phyloP scores from a whole-genome alignment of 1,140 invertebrate species.

The Trypoxylus dichotomus region DNA sequence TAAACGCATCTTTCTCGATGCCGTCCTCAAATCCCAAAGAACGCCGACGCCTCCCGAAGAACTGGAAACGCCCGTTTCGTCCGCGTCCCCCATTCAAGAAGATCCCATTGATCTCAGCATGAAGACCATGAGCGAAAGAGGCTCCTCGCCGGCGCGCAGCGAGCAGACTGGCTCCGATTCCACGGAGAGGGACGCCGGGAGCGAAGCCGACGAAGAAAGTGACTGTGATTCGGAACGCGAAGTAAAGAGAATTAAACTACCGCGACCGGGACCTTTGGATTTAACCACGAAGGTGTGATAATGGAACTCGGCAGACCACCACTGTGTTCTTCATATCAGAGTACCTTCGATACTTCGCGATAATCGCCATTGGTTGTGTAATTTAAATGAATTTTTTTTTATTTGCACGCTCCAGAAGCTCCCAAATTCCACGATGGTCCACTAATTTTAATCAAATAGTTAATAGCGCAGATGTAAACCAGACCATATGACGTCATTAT shows the following conservation, averaged over 20 bases:
- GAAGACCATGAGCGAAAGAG: conserved; percentile 61
- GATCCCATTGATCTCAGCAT: conserved; percentile 78
- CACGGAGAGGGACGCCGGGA: conserved; percentile 58
- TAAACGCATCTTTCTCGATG: conserved; percentile 72
- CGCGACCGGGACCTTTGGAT: conserved; percentile 65
- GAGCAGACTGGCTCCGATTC: conserved; percentile 56
- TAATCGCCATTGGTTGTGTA: no score
- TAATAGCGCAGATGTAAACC: no score
- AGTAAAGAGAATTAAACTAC: conserved; percentile 58
- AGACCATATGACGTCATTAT: no score
- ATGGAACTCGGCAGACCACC: background rate
- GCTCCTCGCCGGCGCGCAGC: conserved; percentile 56
- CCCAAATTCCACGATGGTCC: no score
- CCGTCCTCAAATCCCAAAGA: conserved; percentile 65
- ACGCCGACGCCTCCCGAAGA: conserved; percentile 54
- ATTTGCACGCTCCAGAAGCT: no score
- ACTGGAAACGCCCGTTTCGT: conserved; percentile 49
- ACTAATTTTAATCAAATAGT: no score
- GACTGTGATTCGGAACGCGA: conserved; percentile 58
- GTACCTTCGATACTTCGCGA: background rate
- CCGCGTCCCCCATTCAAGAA: conserved; percentile 59
- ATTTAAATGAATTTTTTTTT: no score
- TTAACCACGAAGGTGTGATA: conserved; percentile 62
- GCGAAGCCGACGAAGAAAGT: conserved; percentile 59
- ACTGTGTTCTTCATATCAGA: conserved; percentile 12